phyloP scores from a whole-genome alignment of 2,113 vertebrate genomes.

The Centropus unirufus region DNA sequence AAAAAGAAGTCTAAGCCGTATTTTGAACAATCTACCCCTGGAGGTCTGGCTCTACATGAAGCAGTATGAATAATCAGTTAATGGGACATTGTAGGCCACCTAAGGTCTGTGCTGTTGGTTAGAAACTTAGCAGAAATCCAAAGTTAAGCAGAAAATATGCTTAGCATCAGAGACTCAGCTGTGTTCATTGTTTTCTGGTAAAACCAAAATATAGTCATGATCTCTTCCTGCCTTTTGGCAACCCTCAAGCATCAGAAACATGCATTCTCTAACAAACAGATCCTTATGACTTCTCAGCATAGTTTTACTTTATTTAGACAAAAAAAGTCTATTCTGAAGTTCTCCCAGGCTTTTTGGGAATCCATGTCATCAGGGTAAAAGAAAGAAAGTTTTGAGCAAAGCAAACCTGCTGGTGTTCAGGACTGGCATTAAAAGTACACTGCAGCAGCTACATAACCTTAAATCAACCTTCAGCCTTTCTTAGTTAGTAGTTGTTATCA shows the following conservation, averaged over 20 bases:
- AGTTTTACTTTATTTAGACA: background rate
- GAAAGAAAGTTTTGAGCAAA: background rate
- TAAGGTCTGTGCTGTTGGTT: background rate
- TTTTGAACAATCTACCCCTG: background rate
- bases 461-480: background rate
- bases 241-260: conserved; percentile 17
- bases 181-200: conserved; percentile 34
- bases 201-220: background rate
- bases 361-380: background rate
- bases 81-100: background rate
- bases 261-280: background rate
- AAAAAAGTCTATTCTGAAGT: background rate
- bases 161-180: conserved; percentile 17
- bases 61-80: conserved; percentile 9
- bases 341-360: background rate
- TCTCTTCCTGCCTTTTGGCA: background rate
- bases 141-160: conserved; percentile 4
- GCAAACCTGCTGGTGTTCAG: background rate
- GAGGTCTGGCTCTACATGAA: conserved; percentile 29
- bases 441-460: background rate
- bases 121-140: background rate
- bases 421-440: background rate
- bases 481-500: background rate
- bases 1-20: background rate
- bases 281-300: background rate